Evolutionary conservation across 1,140 invertebrate genomes (phyloP), one percentile per base, ranked within the genome.

Genomic region (Helicoverpa zea): DNA sequence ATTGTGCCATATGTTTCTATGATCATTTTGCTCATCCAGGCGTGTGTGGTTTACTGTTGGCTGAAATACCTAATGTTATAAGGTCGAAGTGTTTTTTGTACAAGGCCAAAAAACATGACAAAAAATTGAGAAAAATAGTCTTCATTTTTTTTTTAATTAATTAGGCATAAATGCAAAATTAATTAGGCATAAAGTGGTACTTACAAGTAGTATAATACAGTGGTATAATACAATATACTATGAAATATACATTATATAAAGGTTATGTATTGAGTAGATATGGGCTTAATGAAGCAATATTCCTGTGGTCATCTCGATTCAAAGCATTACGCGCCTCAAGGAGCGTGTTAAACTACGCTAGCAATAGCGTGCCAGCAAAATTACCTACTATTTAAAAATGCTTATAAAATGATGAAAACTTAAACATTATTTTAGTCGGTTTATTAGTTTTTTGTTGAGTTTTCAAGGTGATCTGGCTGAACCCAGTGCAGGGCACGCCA

Each of bases 31-130:
- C 30, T 75, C 73, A 58, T 70, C 18, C 30, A 43, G 49, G 68
- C 79, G 79, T 81, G 79, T 79, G 56, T 58, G 29, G 52, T 68
- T 58, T 79, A 70, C 64, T 70, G 54, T 68, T 68, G 2, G 5
- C 3, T 64, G 30, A 14, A 43, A 64, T 51, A 16, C 64, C 11
- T 68, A 68, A 68, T 49, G 43, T 18, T n/a, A 68, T 68, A 11
- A 11, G 35, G 10, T 49, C 16, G 16, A 30, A 29, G 12, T 30
- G 5, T 61, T 4, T 13, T 30, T 29, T 30, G 58, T 29, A 11
- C 7, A 18, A 18, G 10, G 16, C 16, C 56, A 58, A 23, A 16
- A 10, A 9, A 3, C 9, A 56, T 16, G 54, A 56, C n/a, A 3
- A 4, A 18, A 12, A 59, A 30, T 30, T 2, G 4, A 10, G 29